Percentiles rank a stretch among this genome's conserved stretches.
These are phyloP conservation scores for Zaprionus vittiger DNA, from an alignment of 1,140 invertebrate species.

Conservation along the genomic window DNA sequence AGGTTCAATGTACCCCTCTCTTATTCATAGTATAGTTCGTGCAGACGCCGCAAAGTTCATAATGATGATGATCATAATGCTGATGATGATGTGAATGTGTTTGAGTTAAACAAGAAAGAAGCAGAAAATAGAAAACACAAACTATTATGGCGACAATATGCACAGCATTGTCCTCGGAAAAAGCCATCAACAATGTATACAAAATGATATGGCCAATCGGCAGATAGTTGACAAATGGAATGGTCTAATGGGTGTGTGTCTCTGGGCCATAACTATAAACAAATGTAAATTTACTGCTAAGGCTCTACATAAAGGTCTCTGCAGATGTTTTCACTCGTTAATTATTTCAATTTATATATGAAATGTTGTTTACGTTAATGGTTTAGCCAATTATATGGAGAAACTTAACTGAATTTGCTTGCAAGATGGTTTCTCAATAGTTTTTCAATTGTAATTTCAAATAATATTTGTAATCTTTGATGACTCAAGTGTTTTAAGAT, in stretches of 20 bases:
- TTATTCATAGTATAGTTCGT: slow-evolving; percentile 49
- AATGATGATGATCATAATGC: slow-evolving; percentile 53
- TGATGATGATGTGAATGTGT: slow-evolving; percentile 37
- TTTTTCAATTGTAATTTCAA: neutral
- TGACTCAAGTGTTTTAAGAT: neutral
- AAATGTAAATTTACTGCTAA: slow-evolving; percentile 15
- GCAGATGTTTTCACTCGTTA: neutral
- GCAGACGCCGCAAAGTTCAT: slow-evolving; percentile 50
- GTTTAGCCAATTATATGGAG: neutral
- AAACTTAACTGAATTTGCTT: neutral
- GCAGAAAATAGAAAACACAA: slow-evolving; percentile 24
- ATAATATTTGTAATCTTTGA: neutral
- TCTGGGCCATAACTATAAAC: slow-evolving; percentile 8
- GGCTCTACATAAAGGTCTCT: neutral
- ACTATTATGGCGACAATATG: slow-evolving; percentile 57
- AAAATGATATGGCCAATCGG: slow-evolving; percentile 7
- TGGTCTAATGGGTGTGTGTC: slow-evolving; percentile 17
- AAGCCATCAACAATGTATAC: slow-evolving; percentile 13
- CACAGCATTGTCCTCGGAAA: slow-evolving; percentile 36
- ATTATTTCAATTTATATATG: neutral
- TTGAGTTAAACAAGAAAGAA: slow-evolving; percentile 50
- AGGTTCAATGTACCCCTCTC: slow-evolving; percentile 62
- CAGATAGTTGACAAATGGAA: slow-evolving; percentile 16
- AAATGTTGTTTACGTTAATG: neutral
- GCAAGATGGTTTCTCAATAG: neutral